These are phyloP conservation scores for Cuniculus paca DNA, from an alignment of 2,797 vertebrate genomes.

Conservation along the genomic window DNA sequence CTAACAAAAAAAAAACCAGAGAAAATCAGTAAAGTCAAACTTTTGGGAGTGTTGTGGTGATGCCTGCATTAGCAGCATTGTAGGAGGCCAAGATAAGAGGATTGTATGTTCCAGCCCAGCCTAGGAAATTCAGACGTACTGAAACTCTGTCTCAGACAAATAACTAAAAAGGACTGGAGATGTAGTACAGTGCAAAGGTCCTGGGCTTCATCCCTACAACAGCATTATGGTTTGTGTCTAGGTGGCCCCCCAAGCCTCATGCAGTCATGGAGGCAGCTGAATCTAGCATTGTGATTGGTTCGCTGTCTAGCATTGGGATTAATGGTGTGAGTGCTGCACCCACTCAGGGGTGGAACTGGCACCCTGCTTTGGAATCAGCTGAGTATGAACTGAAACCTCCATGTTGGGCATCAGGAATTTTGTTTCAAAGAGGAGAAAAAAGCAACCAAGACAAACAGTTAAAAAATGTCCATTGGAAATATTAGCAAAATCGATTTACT, in stretches of 20 bases:
- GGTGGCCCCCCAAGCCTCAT: no score
- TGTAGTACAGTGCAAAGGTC: neutral
- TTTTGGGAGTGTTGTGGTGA: neutral
- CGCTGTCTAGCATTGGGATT: no score
- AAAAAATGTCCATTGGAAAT: neutral
- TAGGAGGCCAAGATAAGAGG: neutral
- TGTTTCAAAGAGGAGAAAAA: no score
- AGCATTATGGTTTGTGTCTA: no score
- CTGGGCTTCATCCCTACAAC: neutral
- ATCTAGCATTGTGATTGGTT: no score
- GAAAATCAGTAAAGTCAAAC: neutral
- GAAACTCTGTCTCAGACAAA: neutral
- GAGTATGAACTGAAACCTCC: no score
- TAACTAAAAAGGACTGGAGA: neutral
- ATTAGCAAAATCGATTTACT: neutral
- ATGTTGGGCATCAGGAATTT: no score
- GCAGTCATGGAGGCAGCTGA: no score
- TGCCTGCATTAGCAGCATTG: neutral
- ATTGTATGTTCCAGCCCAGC: neutral
- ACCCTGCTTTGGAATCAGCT: no score
- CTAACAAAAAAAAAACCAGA: neutral
- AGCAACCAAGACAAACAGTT: no score
- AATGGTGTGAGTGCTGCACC: no score
- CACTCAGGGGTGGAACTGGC: no score
- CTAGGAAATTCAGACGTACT: neutral